Evolutionary conservation across 2,888 invertebrate species (phyloP).

Genomic region (Protophormia terraenovae): DNA sequence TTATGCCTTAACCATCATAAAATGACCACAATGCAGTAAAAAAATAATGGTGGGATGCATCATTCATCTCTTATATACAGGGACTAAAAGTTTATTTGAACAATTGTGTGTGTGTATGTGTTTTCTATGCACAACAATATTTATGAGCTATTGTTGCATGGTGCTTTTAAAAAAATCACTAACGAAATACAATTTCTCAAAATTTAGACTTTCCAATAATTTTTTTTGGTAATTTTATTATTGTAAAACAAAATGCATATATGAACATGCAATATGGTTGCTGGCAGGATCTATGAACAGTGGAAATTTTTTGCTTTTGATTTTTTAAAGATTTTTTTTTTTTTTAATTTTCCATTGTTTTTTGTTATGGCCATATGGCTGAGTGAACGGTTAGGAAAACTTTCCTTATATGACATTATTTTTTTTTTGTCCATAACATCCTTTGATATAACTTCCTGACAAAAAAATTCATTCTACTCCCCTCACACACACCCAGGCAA

Average conservation of each 20-base stretch:
- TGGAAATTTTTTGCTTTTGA: slow-evolving; percentile 24
- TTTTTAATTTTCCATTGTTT: background rate
- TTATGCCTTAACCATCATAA: slow-evolving; percentile 46
- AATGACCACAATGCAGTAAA: slow-evolving; percentile 55
- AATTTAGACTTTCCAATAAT: background rate
- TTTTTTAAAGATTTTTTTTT: background rate
- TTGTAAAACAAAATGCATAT: slow-evolving; percentile 43
- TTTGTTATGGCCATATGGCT: background rate
- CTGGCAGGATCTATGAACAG: background rate
- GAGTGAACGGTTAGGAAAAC: background rate
- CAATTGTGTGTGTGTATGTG: background rate
- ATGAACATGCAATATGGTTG: slow-evolving; percentile 2
- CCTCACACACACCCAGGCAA: background rate
- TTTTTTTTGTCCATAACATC: background rate
- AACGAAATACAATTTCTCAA: slow-evolving; percentile 25
- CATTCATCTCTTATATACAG: background rate
- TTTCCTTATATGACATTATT: slow-evolving; percentile 44
- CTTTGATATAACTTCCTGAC: background rate
- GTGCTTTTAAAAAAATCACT: background rate
- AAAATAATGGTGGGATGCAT: slow-evolving; percentile 21
- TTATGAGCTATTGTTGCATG: slow-evolving; percentile 65
- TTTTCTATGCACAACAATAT: slow-evolving; percentile 47
- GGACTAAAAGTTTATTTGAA: background rate
- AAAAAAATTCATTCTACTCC: background rate
- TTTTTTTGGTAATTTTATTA: slow-evolving; percentile 15